Base-by-base conservation (phyloP, 2,113 vertebrate species). In the Oryzias woworae region DNA sequence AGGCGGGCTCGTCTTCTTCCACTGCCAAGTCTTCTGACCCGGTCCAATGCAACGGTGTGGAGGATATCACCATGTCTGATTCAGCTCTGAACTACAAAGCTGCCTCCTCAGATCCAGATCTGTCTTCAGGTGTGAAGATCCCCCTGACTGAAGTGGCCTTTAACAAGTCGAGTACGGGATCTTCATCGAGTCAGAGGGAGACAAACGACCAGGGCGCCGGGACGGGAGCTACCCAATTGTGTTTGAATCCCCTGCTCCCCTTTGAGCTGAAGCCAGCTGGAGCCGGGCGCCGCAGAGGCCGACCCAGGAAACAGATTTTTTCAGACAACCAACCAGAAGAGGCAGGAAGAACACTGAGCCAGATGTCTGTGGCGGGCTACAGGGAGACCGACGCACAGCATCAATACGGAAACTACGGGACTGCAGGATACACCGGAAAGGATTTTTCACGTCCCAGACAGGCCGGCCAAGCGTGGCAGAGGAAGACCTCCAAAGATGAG, bases 401-500 rank as follows among this genome's bases (percentile, higher is more conserved):
- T 47, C n/a, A 3, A 17, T 8, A 18, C 6, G 2, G 50, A 52
- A 5, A 24, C 2, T 14, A 14, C 4, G 18, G 18, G 4, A 28
- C 0, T 0, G 28, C 55, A 48, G 18, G 7, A 23, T 0, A 15
- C 12, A 1, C 22, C 6, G 2, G 26, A 3, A 2, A 31, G 18
- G 4, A 31, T 14, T 7, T 28, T n/a, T 1, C n/a, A 23, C 4
- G 8, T 0, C 18, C 49, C 54, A 0, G 18, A 2, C 26, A 28
- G 26, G 1, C 18, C 48, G 0, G 17, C 14, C 17, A 86, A 42
- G 12, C 62, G 74, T 24, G 5, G 67, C 42, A 68, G 81, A 68
- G 85, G 87, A 51, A 54, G 87, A 15, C 84, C 85, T 0, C 73
- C 46, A 1, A 85, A 75, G 58, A 73, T 4, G 0, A 65, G 6